Conservation (phyloP, 92 coral and sea anemone genomes). For the Umimayanthus kanabou region DNA sequence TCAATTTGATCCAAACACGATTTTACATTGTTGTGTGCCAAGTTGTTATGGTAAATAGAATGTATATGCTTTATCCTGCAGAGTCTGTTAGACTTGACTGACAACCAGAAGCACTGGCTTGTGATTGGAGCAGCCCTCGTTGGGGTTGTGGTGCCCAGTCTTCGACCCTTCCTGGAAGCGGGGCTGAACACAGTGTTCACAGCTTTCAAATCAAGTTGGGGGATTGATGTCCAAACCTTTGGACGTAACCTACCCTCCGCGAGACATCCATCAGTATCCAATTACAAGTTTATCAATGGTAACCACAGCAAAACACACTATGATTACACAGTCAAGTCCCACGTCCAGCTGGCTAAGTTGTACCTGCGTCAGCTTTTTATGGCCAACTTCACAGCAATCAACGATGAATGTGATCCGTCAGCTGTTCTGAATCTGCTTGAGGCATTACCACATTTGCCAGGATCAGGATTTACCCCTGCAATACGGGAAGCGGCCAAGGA, state of each 20-base stretch:
- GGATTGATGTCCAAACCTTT: conserved; percentile 8
- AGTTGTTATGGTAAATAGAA: not conserved
- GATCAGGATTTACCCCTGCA: conserved; percentile 8
- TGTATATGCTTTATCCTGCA: not conserved
- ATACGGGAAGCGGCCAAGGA: not conserved
- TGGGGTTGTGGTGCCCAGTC: conserved; percentile 8
- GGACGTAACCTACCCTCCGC: not conserved
- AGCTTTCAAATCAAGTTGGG: not conserved
- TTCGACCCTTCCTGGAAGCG: conserved; percentile 8
- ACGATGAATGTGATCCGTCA: conserved; percentile 22
- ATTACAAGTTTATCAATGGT: conserved; percentile 22
- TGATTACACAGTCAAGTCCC: conserved; percentile 17
- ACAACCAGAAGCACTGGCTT: conserved; percentile 23
- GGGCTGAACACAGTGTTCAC: not conserved
- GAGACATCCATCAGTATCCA: not conserved
- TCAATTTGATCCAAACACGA: no score
- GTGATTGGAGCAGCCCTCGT: conserved; percentile 22
- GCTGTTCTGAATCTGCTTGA: conserved; percentile 34
- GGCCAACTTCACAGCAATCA: conserved; percentile 3
- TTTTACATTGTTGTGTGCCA: not conserved
- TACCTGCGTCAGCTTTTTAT: not conserved
- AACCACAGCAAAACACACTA: not conserved
- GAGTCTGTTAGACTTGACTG: conserved; percentile 1
- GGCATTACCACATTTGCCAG: conserved; percentile 15
- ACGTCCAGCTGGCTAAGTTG: conserved; percentile 18